Evolutionary conservation across 2,888 invertebrate genomes (phyloP).

Genomic region (Penaeus monodon): DNA sequence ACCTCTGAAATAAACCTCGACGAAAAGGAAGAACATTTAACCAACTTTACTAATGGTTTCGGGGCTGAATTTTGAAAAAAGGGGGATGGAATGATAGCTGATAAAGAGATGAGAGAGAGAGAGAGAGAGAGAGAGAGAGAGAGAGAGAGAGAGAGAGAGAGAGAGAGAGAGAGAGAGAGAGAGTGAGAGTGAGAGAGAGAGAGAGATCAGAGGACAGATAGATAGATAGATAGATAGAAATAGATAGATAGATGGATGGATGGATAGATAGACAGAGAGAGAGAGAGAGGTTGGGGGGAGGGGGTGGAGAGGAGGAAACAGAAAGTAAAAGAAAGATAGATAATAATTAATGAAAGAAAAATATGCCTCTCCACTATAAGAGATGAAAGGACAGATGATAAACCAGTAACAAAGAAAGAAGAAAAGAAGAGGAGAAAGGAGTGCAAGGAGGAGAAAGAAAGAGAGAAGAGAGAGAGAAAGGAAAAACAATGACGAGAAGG

Average conservation of each 20-base stretch:
- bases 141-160: not conserved
- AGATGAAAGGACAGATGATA: no score
- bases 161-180: conserved; percentile 1
- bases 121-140: conserved; percentile 10
- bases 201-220: not conserved
- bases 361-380: no score
- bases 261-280: no score
- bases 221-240: not conserved
- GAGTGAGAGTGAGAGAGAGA: not conserved
- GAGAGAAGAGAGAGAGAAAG: not conserved
- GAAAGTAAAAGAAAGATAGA: no score
- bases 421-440: no score
- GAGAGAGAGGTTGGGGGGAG: no score
- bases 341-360: no score
- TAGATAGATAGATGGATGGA: not conserved
- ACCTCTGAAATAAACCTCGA: no score
- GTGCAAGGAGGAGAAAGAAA: not conserved
- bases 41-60: not conserved
- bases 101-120: not conserved
- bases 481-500: not conserved
- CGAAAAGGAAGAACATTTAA: no score
- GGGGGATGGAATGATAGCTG: not conserved
- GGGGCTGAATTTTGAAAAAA: not conserved
- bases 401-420: no score
- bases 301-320: no score